A percentile compares a stretch with the other conserved stretches of the same genome.
These are phyloP conservation scores for Sander lucioperca DNA, from an alignment of 2,113 vertebrate species.

Conservation along the genomic window DNA sequence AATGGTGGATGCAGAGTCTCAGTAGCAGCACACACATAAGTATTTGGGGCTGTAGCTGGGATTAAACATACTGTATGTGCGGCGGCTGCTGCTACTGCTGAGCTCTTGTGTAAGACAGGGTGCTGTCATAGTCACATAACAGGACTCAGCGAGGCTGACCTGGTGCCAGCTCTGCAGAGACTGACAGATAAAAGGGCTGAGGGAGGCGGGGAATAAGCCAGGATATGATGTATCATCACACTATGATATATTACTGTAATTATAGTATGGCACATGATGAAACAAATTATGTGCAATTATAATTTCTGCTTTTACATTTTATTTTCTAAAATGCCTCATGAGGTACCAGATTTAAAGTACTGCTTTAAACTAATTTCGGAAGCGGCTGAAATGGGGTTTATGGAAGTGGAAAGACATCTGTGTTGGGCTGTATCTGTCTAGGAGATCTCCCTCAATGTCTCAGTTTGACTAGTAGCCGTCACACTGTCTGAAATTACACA, in stretches of 20 bases:
- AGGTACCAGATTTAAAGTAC: neutral
- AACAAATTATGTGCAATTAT: neutral
- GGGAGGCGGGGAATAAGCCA: neutral
- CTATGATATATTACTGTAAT: neutral
- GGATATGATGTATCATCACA: neutral
- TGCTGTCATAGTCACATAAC: constrained; percentile 68
- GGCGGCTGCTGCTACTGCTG: constrained; percentile 56
- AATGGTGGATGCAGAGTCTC: neutral
- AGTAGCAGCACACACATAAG: neutral
- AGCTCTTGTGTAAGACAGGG: constrained; percentile 70
- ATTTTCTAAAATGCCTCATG: neutral
- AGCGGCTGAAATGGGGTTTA: neutral
- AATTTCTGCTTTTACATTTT: neutral
- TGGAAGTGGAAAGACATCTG: constrained; percentile 1
- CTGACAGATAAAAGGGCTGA: constrained; percentile 30
- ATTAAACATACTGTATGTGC: constrained; percentile 16
- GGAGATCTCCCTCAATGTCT: constrained; percentile 8
- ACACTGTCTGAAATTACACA: constrained; percentile 59
- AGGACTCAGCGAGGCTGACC: constrained; percentile 52
- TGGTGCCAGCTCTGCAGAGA: constrained; percentile 60
- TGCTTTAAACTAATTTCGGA: too few relatives aligned
- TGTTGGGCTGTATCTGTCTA: neutral
- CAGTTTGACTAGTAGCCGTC: constrained; percentile 28
- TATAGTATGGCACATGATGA: neutral
- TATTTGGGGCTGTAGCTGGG: neutral